Evolutionary conservation across 1,140 invertebrate species (phyloP).

Genomic region (Macrobrachium rosenbergii): DNA sequence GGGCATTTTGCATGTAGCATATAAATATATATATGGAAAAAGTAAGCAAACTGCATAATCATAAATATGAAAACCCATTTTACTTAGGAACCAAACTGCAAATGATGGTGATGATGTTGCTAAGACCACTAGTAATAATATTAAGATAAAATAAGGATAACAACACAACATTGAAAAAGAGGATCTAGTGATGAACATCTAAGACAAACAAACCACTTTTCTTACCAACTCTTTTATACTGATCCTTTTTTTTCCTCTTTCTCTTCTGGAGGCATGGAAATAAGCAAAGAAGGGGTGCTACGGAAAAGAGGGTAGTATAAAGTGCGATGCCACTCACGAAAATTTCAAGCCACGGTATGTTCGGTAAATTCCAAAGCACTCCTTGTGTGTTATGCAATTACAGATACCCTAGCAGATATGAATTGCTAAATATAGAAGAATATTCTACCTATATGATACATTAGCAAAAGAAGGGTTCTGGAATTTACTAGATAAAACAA

Average conservation of each 20-base stretch:
- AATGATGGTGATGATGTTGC: no score
- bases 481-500: no score
- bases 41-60: neutral
- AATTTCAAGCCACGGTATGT: neutral
- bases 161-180: conserved; percentile 55
- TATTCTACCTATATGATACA: no score
- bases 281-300: conserved; percentile 67
- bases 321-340: conserved; percentile 25
- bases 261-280: conserved; percentile 70
- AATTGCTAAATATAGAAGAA: no score
- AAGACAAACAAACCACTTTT: conserved; percentile 62
- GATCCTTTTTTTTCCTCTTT: conserved; percentile 75
- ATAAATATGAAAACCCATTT: conserved; percentile 15
- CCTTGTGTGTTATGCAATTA: no score
- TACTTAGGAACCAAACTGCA: no score
- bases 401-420: no score
- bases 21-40: neutral
- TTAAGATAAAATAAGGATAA: conserved; percentile 35
- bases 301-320: conserved; percentile 47
- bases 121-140: neutral
- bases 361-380: neutral
- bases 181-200: conserved; percentile 37
- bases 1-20: no score
- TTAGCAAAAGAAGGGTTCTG: no score
- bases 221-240: conserved; percentile 89